Evolutionary conservation across 2,888 invertebrate species (phyloP), one percentile per base, ranked within the genome.

Genomic region (Auanema freiburgensis): DNA sequence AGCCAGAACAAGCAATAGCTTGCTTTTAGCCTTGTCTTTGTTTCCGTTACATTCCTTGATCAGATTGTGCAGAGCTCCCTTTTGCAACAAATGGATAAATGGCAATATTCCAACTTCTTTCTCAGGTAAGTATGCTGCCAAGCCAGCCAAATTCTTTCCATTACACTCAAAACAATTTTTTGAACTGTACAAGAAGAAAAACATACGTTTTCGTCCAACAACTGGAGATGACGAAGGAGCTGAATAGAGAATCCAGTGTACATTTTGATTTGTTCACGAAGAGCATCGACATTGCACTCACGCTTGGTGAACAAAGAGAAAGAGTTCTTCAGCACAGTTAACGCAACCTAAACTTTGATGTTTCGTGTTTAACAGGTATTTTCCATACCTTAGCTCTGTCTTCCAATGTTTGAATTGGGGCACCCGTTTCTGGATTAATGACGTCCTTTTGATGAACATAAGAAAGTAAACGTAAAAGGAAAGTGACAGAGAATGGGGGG

Each of bases 401-500:
- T 25, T 67, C 66, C 23, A 69, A 58, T 0, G 69, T 68, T 2
- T 62, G 65, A 16, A 73, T 65, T 14, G 67, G 59, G 18, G 68
- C 60, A 12, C 69, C 65, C 18, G 25, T 18, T 21, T 65, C 65
- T 2, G 57, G 62, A 49, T 65, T 59, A 10, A 65, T 21, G 10
- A 71, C 65, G 50, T 72, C 69, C 41, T 67, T 68, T 57, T 76
- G 72, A 50, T 81, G 79, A 21, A 80, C 74, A 58, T 73, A 82
- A 24, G 74, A 59, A 54, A 82, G 71, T 14, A 82, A 65, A 10
- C 80, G 72, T 40, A 82, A 76, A 41, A 82, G 65, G 70, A 75
- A 81, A 8, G 77, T 62, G 1, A 76, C 70, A 2, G 82, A 81
- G 67, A 79, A 82, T 12, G 82, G 82, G 8, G 78, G 79, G 71